Conservation (phyloP, 2,888 invertebrate species). For the Parapristionchus giblindavisi region DNA sequence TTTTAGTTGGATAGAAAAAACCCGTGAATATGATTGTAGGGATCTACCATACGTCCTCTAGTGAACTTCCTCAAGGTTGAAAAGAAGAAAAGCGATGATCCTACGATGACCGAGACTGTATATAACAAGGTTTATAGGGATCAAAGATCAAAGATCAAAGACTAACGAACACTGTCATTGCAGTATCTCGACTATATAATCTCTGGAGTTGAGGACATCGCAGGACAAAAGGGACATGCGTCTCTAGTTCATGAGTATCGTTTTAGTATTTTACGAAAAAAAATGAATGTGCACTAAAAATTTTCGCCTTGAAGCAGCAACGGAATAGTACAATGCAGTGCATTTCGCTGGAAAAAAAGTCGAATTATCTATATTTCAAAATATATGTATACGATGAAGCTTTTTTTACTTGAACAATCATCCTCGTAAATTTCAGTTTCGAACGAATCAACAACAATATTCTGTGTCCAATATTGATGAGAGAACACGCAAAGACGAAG, state of each 20-base stretch:
- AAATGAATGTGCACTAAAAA: neutral
- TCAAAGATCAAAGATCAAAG: neutral
- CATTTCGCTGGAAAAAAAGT: neutral
- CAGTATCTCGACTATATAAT: conserved; percentile 96
- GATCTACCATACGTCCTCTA: conserved; percentile 94
- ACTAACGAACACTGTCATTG: conserved; percentile 54
- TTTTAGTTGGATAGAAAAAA: neutral
- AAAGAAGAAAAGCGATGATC: conserved; percentile 85
- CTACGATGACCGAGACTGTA: conserved; percentile 95
- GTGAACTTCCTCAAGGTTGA: conserved; percentile 93
- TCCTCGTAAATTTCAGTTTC: conserved; percentile 49
- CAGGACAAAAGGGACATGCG: conserved; percentile 85
- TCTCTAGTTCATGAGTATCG: conserved; percentile 60
- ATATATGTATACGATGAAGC: neutral
- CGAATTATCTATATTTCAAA: neutral
- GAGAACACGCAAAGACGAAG: conserved; percentile 53
- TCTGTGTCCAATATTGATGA: conserved; percentile 61
- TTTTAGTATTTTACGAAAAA: neutral
- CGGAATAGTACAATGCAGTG: no score
- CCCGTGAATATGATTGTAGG: conserved; percentile 73
- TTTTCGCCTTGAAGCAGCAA: neutral
- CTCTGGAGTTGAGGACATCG: conserved; percentile 94
- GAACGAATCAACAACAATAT: conserved; percentile 64
- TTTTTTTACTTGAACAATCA: no score
- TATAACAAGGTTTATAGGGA: conserved; percentile 82